Percentiles rank a stretch among this genome's conserved stretches.
Conservation (phyloP, 2,113 vertebrate genomes). For the Passer domesticus region DNA sequence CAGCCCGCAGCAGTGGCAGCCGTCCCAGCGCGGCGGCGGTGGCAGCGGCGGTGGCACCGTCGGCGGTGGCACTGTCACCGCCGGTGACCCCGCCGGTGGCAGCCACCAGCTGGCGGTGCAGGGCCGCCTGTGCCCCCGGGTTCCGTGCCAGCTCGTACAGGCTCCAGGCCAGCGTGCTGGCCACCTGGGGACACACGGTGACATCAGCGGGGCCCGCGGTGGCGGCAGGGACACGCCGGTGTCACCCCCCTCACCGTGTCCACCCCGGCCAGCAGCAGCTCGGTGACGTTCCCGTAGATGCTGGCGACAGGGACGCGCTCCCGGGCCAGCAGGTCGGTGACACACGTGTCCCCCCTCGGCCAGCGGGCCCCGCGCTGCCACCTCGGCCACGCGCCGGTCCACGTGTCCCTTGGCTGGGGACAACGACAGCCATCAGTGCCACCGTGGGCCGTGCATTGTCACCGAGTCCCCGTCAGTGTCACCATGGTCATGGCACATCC, state of each 20-base stretch:
- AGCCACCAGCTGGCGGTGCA: not conserved
- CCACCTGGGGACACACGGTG: not conserved
- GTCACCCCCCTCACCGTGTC: constrained; percentile 1
- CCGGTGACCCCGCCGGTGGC: accelerated
- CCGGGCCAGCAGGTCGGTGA: not conserved
- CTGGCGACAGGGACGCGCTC: not conserved
- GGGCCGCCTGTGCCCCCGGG: not conserved
- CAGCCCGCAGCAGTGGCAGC: not conserved
- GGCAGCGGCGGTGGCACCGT: not conserved
- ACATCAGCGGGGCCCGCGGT: not conserved
- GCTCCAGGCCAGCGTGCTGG: constrained; percentile 13
- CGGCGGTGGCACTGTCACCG: not conserved
- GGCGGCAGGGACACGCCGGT: accelerated
- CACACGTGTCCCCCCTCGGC: not conserved
- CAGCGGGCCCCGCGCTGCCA: not conserved
- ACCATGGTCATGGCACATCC: not conserved
- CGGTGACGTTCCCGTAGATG: not conserved
- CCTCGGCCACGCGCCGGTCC: not conserved
- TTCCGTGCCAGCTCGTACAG: not conserved
- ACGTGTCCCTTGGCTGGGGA: constrained; percentile 10
- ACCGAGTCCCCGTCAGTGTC: not conserved
- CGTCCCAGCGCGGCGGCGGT: accelerated
- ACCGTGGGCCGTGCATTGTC: accelerated
- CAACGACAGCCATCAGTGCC: not conserved
- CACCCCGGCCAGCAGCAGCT: constrained; percentile 26